phyloP scores from a whole-genome alignment of 1,140 invertebrate genomes.

The Drosophila ananassae region DNA sequence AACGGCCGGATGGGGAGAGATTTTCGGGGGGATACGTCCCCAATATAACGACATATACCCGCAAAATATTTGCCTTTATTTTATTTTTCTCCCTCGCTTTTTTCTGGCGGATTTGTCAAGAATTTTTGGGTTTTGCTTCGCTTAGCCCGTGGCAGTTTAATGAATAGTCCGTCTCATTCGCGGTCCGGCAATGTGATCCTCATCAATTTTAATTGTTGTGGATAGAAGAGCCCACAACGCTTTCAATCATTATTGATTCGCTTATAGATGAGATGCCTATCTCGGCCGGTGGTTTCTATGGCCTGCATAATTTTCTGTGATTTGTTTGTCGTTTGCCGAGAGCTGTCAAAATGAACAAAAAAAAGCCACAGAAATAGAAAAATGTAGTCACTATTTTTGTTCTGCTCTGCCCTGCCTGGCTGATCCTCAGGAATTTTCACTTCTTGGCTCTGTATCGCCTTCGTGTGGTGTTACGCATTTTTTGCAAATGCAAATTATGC shows the following conservation, averaged over 20 bases:
- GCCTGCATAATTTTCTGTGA: constrained; percentile 63
- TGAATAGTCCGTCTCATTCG: constrained; percentile 34
- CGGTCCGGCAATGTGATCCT: constrained; percentile 31
- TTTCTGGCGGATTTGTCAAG: constrained; percentile 48
- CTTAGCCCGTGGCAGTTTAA: constrained; percentile 40
- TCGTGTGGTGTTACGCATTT: constrained; percentile 24
- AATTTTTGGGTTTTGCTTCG: constrained; percentile 33
- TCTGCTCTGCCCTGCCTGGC: constrained; percentile 53
- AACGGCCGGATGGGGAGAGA: constrained; percentile 27
- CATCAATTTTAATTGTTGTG: constrained; percentile 65
- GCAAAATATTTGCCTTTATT: background rate
- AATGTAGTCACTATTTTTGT: constrained; percentile 66
- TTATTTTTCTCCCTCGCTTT: background rate
- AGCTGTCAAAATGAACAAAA: constrained; percentile 64
- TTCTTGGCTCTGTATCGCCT: constrained; percentile 41
- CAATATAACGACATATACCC: constrained; percentile 22
- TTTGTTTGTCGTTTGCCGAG: constrained; percentile 43
- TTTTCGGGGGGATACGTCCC: constrained; percentile 20
- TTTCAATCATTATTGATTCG: constrained; percentile 66
- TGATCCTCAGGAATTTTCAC: constrained; percentile 64
- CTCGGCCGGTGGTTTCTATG: constrained; percentile 18
- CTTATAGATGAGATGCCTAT: constrained; percentile 16
- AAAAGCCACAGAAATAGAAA: constrained; percentile 48
- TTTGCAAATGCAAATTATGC: constrained; percentile 34
- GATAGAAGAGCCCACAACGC: constrained; percentile 34